These are phyloP conservation scores for Myotis findleyi DNA, from an alignment of 2,797 vertebrate genomes.

Conservation along the genomic window DNA sequence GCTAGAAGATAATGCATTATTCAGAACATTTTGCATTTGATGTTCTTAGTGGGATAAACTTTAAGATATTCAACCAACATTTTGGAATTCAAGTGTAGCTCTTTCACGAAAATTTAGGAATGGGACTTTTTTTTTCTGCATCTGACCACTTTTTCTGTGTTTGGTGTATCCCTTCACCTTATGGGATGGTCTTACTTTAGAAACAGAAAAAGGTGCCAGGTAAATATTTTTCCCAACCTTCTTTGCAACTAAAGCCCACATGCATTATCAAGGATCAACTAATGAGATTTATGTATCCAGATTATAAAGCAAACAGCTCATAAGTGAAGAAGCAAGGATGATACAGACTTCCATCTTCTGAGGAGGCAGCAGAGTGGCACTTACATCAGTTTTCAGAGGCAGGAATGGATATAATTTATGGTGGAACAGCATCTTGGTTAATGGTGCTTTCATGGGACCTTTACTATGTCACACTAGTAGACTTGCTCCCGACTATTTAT, in stretches of 20 bases:
- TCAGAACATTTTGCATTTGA: not conserved
- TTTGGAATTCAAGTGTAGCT: not conserved
- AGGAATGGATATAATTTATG: too few species aligned
- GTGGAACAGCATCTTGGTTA: not conserved
- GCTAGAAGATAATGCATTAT: not conserved
- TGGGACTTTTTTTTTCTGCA: not conserved
- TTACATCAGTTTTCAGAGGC: not conserved
- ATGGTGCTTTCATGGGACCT: not conserved
- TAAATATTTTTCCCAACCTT: not conserved
- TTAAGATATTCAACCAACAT: not conserved
- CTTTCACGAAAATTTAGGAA: not conserved
- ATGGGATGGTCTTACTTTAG: not conserved
- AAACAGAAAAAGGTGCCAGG: not conserved
- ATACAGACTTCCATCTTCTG: not conserved
- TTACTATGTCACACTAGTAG: not conserved
- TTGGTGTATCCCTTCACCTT: not conserved
- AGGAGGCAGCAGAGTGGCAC: not conserved
- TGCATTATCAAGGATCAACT: not conserved
- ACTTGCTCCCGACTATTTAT: not conserved
- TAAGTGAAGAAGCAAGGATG: not conserved
- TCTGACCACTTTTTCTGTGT: not conserved
- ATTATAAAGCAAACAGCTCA: not conserved
- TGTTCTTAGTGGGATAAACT: not conserved
- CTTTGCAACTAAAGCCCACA: not conserved
- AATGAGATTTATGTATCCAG: not conserved